Conservation (phyloP, 2,888 invertebrate genomes). For the Oeneis ivallda region DNA sequence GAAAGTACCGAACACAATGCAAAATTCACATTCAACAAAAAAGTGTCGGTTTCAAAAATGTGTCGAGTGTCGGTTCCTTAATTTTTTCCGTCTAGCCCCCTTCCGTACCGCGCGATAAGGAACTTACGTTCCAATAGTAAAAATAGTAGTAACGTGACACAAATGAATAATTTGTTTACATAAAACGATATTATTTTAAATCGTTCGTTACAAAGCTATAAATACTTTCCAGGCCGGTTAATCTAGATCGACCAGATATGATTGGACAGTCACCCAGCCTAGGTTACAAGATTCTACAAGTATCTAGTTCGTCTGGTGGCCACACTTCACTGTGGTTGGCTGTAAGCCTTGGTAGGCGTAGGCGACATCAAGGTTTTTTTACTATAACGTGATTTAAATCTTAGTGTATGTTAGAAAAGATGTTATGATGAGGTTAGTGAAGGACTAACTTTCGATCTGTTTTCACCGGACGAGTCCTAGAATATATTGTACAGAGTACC, state of each 20-base stretch:
- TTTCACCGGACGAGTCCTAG: not conserved
- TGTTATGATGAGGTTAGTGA: not conserved
- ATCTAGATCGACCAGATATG: slow-evolving; percentile 20
- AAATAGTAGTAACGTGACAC: not conserved
- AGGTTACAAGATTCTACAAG: slow-evolving; percentile 14
- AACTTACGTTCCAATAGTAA: no score
- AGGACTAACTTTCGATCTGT: not conserved
- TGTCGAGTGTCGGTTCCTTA: no score
- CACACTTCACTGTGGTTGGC: slow-evolving; percentile 20
- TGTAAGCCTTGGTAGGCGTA: slow-evolving; percentile 16
- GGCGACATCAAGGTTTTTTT: slow-evolving; percentile 21
- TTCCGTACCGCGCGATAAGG: no score
- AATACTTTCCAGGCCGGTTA: slow-evolving; percentile 13
- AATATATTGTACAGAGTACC: not conserved
- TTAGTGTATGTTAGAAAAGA: slow-evolving; percentile 1
- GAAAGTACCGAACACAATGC: no score
- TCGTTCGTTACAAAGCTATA: slow-evolving; percentile 4
- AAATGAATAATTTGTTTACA: not conserved
- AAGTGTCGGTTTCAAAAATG: no score
- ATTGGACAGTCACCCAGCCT: slow-evolving; percentile 20
- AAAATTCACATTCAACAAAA: no score
- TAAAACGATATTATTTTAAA: not conserved
- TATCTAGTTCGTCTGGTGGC: slow-evolving; percentile 15
- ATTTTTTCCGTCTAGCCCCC: no score
- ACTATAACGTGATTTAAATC: slow-evolving; percentile 9